These are phyloP conservation scores for Limnephilus marmoratus DNA, from an alignment of 2,888 invertebrate species.

Conservation along the genomic window DNA sequence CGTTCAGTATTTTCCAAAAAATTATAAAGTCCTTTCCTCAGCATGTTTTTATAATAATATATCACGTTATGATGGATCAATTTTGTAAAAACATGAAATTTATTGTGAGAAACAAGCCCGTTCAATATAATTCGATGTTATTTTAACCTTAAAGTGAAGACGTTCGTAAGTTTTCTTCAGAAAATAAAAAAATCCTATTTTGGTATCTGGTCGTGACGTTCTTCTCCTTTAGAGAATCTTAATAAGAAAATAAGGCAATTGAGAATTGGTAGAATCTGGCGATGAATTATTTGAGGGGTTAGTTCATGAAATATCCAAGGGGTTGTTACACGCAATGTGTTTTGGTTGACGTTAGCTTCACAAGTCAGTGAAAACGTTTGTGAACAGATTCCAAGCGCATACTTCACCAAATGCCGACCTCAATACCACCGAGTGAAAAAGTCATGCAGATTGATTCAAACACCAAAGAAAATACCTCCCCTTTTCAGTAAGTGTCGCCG, in stretches of 20 bases:
- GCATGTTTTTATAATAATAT: no score
- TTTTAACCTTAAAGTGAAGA: neutral
- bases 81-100: no score
- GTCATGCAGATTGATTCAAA: neutral
- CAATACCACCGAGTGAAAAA: neutral
- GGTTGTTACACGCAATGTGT: neutral
- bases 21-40: no score
- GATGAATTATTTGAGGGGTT: neutral
- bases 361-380: constrained; percentile 24
- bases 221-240: neutral
- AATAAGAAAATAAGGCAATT: neutral
- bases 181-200: neutral
- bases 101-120: no score
- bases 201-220: neutral
- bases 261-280: neutral
- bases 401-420: neutral
- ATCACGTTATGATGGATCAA: no score
- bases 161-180: neutral
- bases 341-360: constrained; percentile 3
- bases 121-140: no score
- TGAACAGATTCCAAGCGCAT: neutral
- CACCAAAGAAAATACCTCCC: neutral
- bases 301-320: neutral
- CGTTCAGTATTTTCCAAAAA: no score
- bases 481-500: neutral